phyloP scores from a whole-genome alignment of 2,797 vertebrate species.

The Mareca strepera region DNA sequence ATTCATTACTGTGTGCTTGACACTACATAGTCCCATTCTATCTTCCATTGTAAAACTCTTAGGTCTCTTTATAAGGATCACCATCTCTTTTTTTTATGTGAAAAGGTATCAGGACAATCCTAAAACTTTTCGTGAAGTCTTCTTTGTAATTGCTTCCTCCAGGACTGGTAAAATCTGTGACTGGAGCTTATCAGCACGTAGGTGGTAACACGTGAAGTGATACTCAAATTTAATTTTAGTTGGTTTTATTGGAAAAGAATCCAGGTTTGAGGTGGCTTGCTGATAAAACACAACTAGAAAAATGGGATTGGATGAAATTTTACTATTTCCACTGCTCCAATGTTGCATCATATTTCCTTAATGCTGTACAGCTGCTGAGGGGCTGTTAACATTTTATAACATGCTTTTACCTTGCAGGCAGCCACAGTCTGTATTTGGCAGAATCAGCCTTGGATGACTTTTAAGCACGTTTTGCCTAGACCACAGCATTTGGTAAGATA shows the following conservation, averaged over 20 bases:
- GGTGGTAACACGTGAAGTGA: fast-evolving
- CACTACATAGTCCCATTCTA: background rate
- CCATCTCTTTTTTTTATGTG: background rate
- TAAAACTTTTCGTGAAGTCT: background rate
- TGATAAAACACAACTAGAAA: background rate
- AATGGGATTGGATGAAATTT: background rate
- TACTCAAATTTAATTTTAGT: background rate
- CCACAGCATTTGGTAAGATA: background rate
- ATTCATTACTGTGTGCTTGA: background rate
- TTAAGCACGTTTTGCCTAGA: background rate
- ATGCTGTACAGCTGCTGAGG: background rate
- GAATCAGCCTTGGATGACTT: background rate
- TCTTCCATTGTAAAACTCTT: background rate
- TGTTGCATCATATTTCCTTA: background rate
- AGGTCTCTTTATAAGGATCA: background rate
- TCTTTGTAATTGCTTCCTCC: background rate
- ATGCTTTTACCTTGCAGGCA: background rate
- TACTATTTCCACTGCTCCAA: background rate
- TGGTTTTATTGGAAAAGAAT: background rate
- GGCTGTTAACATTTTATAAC: background rate
- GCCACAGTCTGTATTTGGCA: background rate
- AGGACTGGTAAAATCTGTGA: no score
- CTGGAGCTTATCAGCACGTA: background rate
- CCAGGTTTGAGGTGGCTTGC: background rate
- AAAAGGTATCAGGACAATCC: fast-evolving